These are phyloP conservation scores for Cheilosia scutellata DNA, from an alignment of 2,888 invertebrate genomes.

Conservation along the genomic window DNA sequence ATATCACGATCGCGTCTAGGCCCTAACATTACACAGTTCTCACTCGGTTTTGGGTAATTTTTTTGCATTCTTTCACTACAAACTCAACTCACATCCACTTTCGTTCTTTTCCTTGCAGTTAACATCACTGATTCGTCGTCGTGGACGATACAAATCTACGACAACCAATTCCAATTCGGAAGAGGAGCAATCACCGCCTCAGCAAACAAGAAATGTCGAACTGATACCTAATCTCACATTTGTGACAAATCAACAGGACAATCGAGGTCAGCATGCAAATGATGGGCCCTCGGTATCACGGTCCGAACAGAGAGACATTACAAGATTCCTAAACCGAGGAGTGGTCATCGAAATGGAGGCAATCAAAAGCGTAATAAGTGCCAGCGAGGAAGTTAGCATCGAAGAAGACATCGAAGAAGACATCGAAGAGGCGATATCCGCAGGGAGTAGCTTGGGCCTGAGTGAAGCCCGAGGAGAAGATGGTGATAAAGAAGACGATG, in stretches of 20 bases:
- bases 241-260: constrained; percentile 77
- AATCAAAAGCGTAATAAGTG: constrained; percentile 77
- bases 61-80: neutral
- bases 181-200: constrained; percentile 57
- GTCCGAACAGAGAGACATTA: constrained; percentile 54
- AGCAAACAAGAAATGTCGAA: constrained; percentile 77
- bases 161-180: constrained; percentile 67
- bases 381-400: constrained; percentile 80
- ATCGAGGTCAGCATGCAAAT: constrained; percentile 71
- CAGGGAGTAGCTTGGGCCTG: constrained; percentile 60
- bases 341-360: constrained; percentile 81
- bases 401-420: constrained; percentile 84
- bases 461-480: constrained; percentile 66
- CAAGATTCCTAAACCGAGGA: constrained; percentile 65
- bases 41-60: neutral
- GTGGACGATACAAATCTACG: constrained; percentile 78
- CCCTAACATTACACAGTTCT: no score
- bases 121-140: constrained; percentile 82
- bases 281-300: constrained; percentile 65
- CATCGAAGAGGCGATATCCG: constrained; percentile 82
- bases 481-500: constrained; percentile 28
- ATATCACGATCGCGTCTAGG: no score
- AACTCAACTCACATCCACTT: neutral
- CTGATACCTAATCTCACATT: constrained; percentile 82
- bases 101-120: constrained; percentile 78